Base-by-base conservation (phyloP, 2,888 invertebrate species). In the Caenorhabditis sinica region DNA sequence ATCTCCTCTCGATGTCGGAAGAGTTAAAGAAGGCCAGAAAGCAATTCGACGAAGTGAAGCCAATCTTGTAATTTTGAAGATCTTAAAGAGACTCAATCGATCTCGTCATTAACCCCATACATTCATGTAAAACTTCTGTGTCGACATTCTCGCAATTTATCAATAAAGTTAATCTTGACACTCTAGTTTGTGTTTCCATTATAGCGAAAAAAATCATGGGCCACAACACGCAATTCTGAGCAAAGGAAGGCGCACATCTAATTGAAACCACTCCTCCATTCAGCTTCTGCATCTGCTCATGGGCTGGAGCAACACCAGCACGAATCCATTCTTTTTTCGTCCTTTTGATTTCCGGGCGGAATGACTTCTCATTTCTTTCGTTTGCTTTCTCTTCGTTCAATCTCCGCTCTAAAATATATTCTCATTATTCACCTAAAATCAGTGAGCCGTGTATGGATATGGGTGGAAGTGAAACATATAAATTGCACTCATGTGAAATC, bases 21-120 rank as follows among this genome's bases (percentile, higher is more conserved):
- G 98, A 99, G 94, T 94, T 99, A 66, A 97, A 98, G 94, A 96
- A 97, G 94, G 99, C 99, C 17, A 95, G 99, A 90, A 99, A 99
- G 94, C 98, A 98, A 85, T 99, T 99, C 94, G 99, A 99, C 94
- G 98, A 97, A 23, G 88, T 86, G n/a, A 88, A 88, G 66, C 74
- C 86, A 17, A 73, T 84, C 53, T 40, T 51, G 17, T 51, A 60
- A 45, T 36, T 11, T 63, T 40, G 13, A 60, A 36, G 25, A 28
- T 40, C 43, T 63, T 11, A 15, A 25, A 25, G 1, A 8, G 28
- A 49, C 15, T 25, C 17, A 49, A 49, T 13, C 36, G 65, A 74
- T 74, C 63, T 74, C 65, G 20, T 11, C 25, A 45, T 40, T n/a
- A 13, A 33, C 40, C 23, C 3, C 1, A n/a, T 20, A 61, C 9